Evolutionary conservation across 2,113 vertebrate genomes (phyloP), one percentile per base, ranked within the genome.

Genomic region (Callospermophilus lateralis): DNA sequence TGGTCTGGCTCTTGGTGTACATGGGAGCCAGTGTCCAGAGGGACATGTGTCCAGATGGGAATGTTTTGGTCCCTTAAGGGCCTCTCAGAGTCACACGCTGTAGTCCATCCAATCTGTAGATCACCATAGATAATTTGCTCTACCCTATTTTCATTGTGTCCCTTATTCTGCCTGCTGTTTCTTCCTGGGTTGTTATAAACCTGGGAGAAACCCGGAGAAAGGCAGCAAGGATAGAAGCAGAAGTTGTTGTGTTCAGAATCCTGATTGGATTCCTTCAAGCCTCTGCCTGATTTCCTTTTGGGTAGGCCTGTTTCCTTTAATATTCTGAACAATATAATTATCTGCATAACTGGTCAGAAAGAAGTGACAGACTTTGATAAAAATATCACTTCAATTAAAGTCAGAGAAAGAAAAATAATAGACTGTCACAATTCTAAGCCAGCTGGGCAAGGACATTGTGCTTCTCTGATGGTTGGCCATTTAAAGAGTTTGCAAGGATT

Each of bases 341-440:
- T 81, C 76, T 81, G 72, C 42, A 30, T 92, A 93, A 26, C 39
- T 88, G n/a, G 61, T 94, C 84, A 88, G 78, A 67, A 95, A 93
- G 76, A 96, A 93, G 68, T 88, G 84, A 58, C 95, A 95, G 93
- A 79, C 79, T 79, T 92, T 6, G 24, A 86, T 80, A 83, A 93
- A 96, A 94, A 80, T 78, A 91, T 73, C 73, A 61, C 90, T 95
- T 97, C 89, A 89, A 58, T 93, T 93, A 96, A 83, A 95, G 70
- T 86, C 78, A 73, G 55, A 94, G 85, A 84, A 81, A 88, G 58
- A 91, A 90, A 84, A 94, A 90, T 89, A 76, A 93, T 73, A 95
- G 70, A 73, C 45, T 37, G 32, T 93, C 83, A 89, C 55, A 48
- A 51, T 79, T 80, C 42, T 39, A 58, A 77, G 55, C 53, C 95